Base-by-base conservation (phyloP, 2,888 invertebrate species). In the Anticlea derivata region DNA sequence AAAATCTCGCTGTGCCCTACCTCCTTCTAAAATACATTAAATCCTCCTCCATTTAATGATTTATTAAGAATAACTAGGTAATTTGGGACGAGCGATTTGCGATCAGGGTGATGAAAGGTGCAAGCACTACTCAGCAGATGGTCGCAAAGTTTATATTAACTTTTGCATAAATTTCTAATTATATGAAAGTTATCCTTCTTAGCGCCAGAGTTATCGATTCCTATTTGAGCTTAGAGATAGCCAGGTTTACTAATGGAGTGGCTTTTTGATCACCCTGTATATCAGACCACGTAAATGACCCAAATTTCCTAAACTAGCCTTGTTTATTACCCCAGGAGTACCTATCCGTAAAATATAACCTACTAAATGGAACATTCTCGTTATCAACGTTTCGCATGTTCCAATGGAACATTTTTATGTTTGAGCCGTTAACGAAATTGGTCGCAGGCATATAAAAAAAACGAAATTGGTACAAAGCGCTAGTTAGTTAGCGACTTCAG, bases 331-430 rank as follows among this genome's bases (percentile, higher is more conserved):
- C 65, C 45, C 65, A 66, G 46, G 61, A 64, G 55, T 40, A 50
- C 17, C 37, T 17, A 61, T 64, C 63, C 62, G 68, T 83, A 64
- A 83, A 73, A 77, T 86, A 86, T 68, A 72, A 69, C 75, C 49
- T 68, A 73, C 71, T 84, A 81, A 81, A 81, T 68, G 68, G 34
- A 68, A 82, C 82, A 81, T 58, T 67, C 73, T 81, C 76, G 63
- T 78, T 80, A 82, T 67, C 62, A 54, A 62, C 49, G 58, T 65
- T 66, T 61, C 61, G 58, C 66, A 52, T 65, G 60, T 50, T 65
- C 33, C 58, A 50, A 43, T 46, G 53, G 50, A 62, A 66, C 64
- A 64, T 55, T 62, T 70, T 61, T 63, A 68, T 52, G 27, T 43
- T 50, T 17, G 22, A 31, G 49, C 33, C 23, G 49, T 57, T 55